A percentile compares a stretch with the other conserved stretches of the same genome.
phyloP scores from a whole-genome alignment of 2,888 invertebrate genomes.

The Stenolophus ochropezus region DNA sequence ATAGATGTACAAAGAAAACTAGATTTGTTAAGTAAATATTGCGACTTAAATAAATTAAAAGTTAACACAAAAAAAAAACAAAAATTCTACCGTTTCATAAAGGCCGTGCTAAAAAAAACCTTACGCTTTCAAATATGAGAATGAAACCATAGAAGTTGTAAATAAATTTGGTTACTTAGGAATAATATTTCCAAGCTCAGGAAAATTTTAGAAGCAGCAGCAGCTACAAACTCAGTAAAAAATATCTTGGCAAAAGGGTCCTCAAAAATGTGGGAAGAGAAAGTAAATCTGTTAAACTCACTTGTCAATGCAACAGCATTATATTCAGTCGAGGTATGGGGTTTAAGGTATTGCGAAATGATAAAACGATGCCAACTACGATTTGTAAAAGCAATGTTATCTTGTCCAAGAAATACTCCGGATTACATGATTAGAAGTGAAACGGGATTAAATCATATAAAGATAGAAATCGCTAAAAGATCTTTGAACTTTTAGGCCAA shows the following conservation, averaged over 20 bases:
- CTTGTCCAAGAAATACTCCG: background rate
- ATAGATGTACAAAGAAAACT: background rate
- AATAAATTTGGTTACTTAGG: background rate
- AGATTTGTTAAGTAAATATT: conserved; percentile 2
- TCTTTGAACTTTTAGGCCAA: background rate
- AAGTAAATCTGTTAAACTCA: background rate
- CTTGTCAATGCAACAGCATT: background rate
- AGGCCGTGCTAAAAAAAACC: background rate
- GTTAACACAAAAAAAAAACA: background rate
- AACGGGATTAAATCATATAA: background rate
- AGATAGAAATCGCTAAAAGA: background rate
- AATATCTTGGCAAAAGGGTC: conserved; percentile 17
- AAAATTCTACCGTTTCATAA: background rate
- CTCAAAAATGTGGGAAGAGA: background rate
- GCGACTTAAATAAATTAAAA: background rate
- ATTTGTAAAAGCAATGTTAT: background rate
- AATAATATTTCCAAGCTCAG: background rate
- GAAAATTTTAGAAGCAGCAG: background rate
- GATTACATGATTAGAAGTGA: background rate
- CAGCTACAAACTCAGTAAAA: background rate
- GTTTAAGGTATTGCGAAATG: background rate
- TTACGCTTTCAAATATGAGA: background rate
- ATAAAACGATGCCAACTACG: background rate
- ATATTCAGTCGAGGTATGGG: background rate
- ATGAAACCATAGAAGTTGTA: background rate